These are phyloP conservation scores for Trachelus tabidus DNA, from an alignment of 2,888 invertebrate genomes.

Conservation along the genomic window DNA sequence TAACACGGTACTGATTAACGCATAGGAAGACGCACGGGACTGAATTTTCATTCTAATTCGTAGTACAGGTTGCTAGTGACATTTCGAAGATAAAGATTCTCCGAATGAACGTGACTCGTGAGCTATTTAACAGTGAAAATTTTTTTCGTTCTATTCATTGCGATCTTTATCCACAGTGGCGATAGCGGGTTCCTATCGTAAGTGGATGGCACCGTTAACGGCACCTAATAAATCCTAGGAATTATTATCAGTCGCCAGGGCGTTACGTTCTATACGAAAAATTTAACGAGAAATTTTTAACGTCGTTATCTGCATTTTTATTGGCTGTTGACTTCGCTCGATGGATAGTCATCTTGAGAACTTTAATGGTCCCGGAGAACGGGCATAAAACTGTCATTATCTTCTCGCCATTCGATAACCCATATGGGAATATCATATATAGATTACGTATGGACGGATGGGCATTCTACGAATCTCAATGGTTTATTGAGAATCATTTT, in stretches of 20 bases:
- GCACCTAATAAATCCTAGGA: not conserved
- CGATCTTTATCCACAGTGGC: not conserved
- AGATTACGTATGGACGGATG: not conserved
- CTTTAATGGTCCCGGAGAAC: not conserved
- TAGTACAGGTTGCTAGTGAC: not conserved
- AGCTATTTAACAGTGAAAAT: not conserved
- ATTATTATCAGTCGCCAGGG: not conserved
- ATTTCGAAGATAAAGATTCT: not conserved
- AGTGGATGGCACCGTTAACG: not conserved
- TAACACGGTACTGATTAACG: slow-evolving; percentile 43
- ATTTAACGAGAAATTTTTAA: not conserved
- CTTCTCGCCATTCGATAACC: not conserved
- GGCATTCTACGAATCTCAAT: not conserved
- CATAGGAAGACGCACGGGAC: slow-evolving; percentile 16
- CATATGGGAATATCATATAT: not conserved
- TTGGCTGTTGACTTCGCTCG: not conserved
- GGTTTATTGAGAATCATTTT: not conserved
- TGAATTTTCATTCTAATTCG: not conserved
- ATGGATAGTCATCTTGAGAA: not conserved
- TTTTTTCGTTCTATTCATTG: not conserved
- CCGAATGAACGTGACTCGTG: not conserved
- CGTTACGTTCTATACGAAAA: not conserved
- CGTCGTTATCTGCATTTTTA: not conserved
- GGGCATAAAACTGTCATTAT: not conserved
- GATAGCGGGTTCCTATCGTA: not conserved